These are phyloP conservation scores for Indicator indicator DNA, from an alignment of 2,113 vertebrate genomes.

Conservation along the genomic window DNA sequence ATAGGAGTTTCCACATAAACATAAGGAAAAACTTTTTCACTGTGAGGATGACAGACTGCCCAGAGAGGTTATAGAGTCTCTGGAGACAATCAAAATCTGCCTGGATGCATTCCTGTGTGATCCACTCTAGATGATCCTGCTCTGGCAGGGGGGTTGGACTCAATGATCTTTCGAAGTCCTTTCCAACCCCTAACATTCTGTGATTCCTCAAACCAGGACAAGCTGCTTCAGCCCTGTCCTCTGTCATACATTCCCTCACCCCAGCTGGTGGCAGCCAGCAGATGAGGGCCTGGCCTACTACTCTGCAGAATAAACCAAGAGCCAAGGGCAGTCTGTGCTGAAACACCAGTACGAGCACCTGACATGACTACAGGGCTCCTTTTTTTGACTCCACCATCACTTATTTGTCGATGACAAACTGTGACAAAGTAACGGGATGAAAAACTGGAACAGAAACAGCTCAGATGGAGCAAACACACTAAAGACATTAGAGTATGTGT, in stretches of 20 bases:
- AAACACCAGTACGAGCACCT: not conserved
- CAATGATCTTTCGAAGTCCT: no score
- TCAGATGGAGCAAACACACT: accelerated
- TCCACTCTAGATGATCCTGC: no score
- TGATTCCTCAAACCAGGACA: not conserved
- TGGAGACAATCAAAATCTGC: no score
- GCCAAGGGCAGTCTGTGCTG: not conserved
- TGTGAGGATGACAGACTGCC: no score
- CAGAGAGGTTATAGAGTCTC: no score
- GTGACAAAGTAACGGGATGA: not conserved
- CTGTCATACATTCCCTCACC: accelerated
- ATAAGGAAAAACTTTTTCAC: no score
- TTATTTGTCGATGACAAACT: not conserved
- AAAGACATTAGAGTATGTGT: accelerated
- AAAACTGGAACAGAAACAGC: not conserved
- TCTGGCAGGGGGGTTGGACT: no score
- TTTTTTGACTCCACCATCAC: not conserved
- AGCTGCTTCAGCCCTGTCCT: not conserved
- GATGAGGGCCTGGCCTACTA: not conserved
- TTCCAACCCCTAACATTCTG: no score
- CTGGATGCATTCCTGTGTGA: no score
- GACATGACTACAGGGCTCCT: not conserved
- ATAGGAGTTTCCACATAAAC: no score
- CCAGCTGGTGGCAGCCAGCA: not conserved
- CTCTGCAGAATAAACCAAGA: not conserved